phyloP scores from a whole-genome alignment of 2,797 vertebrate genomes.

The Aulostomus chinensis region DNA sequence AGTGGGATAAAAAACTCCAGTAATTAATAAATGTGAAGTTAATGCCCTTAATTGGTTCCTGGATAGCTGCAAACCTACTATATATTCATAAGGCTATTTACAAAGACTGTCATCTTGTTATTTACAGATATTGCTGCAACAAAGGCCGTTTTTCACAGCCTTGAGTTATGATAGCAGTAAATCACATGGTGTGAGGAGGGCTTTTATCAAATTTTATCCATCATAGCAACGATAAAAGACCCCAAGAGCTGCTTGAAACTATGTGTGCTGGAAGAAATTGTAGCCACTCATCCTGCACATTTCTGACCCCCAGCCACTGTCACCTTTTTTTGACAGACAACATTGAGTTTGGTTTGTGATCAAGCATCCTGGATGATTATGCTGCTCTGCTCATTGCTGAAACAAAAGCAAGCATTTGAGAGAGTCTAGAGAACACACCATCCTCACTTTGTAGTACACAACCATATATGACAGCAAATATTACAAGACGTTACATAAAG shows the following conservation, averaged over 20 bases:
- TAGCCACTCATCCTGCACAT: conserved; percentile 6
- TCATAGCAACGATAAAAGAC: conserved; percentile 14
- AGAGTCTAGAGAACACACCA: conserved; percentile 5
- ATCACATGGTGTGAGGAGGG: conserved; percentile 19
- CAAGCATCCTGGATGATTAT: conserved; percentile 17
- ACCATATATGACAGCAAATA: conserved; percentile 23
- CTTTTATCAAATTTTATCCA: conserved; percentile 4
- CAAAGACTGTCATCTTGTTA: conserved; percentile 47
- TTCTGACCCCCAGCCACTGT: conserved; percentile 3
- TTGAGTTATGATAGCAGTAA: conserved; percentile 37
- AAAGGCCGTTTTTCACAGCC: conserved; percentile 43
- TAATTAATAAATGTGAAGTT: conserved; percentile 42
- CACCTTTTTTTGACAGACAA: conserved; percentile 9
- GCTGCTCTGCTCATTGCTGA: conserved; percentile 13
- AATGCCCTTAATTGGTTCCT: conserved; percentile 66
- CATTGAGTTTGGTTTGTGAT: conserved; percentile 26
- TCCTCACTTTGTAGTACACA: conserved; percentile 6
- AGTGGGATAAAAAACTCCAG: conserved; percentile 40
- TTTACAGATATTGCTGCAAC: conserved; percentile 69
- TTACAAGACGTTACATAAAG: conserved; percentile 42
- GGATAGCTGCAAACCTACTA: conserved; percentile 48
- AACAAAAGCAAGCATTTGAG: conserved; percentile 18
- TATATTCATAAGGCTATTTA: conserved; percentile 63
- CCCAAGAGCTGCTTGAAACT: conserved; percentile 21
- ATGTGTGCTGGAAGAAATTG: conserved; percentile 19